phyloP scores from a whole-genome alignment of 2,113 vertebrate species.

The Oreochromis tanganicae region DNA sequence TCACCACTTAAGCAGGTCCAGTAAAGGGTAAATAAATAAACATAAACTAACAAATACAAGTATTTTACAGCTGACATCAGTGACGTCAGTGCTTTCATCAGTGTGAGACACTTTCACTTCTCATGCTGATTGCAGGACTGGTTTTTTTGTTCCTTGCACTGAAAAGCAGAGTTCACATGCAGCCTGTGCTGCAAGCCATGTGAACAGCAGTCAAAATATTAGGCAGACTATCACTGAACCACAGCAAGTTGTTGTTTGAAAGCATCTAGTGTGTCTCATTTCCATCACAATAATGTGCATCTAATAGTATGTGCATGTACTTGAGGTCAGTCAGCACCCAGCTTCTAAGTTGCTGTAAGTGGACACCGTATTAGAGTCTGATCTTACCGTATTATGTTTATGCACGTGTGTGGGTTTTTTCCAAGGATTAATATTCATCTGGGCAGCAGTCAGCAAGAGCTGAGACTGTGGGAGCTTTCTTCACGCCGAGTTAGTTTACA shows the following conservation, averaged over 20 bases:
- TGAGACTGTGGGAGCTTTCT: neutral
- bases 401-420: constrained; percentile 26
- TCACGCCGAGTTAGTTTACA: constrained; percentile 8
- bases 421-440: constrained; percentile 54
- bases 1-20: neutral
- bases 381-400: constrained; percentile 27
- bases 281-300: neutral
- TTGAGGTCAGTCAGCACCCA: neutral
- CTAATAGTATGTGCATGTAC: neutral
- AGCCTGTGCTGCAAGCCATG: neutral
- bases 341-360: neutral
- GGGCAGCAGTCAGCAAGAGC: neutral
- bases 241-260: neutral
- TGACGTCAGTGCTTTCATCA: neutral
- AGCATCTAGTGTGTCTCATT: neutral
- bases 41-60: neutral
- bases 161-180: neutral
- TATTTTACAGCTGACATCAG: neutral
- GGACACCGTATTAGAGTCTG: neutral
- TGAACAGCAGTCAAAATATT: neutral
- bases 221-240: neutral
- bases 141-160: neutral
- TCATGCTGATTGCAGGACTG: neutral
- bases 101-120: neutral
- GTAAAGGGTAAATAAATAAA: neutral